Evolutionary conservation across 2,888 invertebrate genomes (phyloP).

Genomic region (Cremastinae sp.): DNA sequence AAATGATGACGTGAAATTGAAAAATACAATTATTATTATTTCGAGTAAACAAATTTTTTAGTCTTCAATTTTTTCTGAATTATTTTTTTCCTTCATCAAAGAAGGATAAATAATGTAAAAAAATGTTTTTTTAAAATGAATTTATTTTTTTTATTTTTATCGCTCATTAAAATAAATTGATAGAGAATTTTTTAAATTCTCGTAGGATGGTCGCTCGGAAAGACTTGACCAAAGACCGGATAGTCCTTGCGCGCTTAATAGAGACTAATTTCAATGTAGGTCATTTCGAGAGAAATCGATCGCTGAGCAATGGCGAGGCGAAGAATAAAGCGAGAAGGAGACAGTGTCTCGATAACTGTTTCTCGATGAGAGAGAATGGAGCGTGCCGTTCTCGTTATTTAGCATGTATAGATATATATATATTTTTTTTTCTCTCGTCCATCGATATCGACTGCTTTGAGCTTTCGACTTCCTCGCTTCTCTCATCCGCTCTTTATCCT

Average conservation of each 20-base stretch:
- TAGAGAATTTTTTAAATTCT: background rate
- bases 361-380: constrained; percentile 50
- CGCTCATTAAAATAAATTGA: background rate
- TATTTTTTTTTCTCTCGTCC: constrained; percentile 5
- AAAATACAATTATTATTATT: no score
- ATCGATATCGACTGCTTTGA: constrained; percentile 16
- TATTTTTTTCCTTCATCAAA: no score
- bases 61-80: no score
- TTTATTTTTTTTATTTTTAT: background rate
- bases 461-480: constrained; percentile 21
- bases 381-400: constrained; percentile 48
- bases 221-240: constrained; percentile 25
- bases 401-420: constrained; percentile 6
- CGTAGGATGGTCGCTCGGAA: constrained; percentile 17
- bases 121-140: background rate
- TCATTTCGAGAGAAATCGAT: constrained; percentile 66
- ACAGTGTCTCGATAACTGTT: constrained; percentile 55
- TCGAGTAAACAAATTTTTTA: no score
- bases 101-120: no score
- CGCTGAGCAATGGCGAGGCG: constrained; percentile 40
- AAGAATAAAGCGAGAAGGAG: no score
- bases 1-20: no score
- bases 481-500: constrained; percentile 10
- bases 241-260: constrained; percentile 62
- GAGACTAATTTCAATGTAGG: constrained; percentile 66